phyloP scores from a whole-genome alignment of 2,888 invertebrate species.

The Epinotia bilunana region DNA sequence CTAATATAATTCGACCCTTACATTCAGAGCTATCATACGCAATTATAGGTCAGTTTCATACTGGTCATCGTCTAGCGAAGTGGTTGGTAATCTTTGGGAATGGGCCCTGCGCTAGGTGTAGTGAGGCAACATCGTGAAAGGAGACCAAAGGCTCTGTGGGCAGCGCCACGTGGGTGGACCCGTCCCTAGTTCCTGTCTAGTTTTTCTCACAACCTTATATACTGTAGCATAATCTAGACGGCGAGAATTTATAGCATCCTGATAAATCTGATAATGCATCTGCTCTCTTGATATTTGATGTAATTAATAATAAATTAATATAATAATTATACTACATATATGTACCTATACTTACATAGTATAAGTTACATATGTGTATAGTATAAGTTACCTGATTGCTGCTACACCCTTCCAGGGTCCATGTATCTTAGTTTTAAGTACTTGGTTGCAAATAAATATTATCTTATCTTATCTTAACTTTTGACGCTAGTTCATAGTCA shows the following conservation, averaged over 20 bases:
- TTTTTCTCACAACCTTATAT: conserved; percentile 11
- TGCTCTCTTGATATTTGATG: background rate
- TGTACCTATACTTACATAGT: no score
- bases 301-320: no score
- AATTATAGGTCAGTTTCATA: background rate
- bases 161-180: conserved; percentile 36
- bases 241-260: background rate
- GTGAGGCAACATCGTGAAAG: conserved; percentile 29
- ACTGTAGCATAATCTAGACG: conserved; percentile 11
- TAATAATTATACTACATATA: no score
- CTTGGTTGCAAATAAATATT: no score
- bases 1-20: background rate
- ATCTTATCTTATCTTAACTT: no score
- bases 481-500: background rate
- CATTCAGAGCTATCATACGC: background rate
- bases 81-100: background rate
- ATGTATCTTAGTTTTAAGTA: no score
- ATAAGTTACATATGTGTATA: no score
- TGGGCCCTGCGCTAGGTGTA: background rate
- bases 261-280: background rate
- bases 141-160: conserved; percentile 22
- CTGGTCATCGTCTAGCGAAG: background rate
- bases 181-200: conserved; percentile 31
- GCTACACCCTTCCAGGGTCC: no score
- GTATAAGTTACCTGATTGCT: no score